Base-by-base conservation (phyloP, 2,888 invertebrate species). In the Eupithecia insigniata region DNA sequence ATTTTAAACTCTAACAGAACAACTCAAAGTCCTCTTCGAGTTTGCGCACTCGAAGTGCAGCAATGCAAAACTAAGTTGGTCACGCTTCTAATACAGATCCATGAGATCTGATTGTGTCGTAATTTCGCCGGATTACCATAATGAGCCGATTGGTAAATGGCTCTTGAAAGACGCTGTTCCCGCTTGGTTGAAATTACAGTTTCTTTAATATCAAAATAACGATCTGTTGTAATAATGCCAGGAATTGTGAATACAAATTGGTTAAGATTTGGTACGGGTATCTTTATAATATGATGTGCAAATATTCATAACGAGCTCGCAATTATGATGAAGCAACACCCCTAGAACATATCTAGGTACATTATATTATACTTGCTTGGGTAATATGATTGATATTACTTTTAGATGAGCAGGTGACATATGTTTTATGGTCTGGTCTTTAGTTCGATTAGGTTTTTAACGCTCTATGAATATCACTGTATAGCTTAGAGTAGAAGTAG, bases 81-180 rank as follows among this genome's bases (percentile, higher is more conserved):
- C 73, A 78, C 74, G 69, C 67, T 67, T 77, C 69, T 78, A 55
- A 70, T 79, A 73, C 58, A 76, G 73, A 70, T 76, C 66, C 70
- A 66, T 69, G 67, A 70, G 66, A 78, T 73, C 74, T 66, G 68
- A 78, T 79, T 68, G 69, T 70, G 71, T 73, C 75, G 67, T 14
- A 76, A 81, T 69, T 79, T 78, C 55, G 78, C 46, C 66, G 80
- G 46, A 60, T 79, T 74, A 71, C 67, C 46, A 60, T 74, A 69
- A 77, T 71, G 51, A 77, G 70, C 67, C 80, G 80, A 84, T 83
- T 80, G 80, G 74, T 69, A 76, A 80, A 73, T 77, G 73, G 76
- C 43, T 74, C 46, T 73, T 70, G 64, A 62, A 76, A 74, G 66
- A 75, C 71, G 67, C 69, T 74, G 65, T 81, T 81, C 81, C 80